These are phyloP conservation scores for Anadara kagoshimensis DNA, from an alignment of 1,140 invertebrate genomes.

Conservation along the genomic window DNA sequence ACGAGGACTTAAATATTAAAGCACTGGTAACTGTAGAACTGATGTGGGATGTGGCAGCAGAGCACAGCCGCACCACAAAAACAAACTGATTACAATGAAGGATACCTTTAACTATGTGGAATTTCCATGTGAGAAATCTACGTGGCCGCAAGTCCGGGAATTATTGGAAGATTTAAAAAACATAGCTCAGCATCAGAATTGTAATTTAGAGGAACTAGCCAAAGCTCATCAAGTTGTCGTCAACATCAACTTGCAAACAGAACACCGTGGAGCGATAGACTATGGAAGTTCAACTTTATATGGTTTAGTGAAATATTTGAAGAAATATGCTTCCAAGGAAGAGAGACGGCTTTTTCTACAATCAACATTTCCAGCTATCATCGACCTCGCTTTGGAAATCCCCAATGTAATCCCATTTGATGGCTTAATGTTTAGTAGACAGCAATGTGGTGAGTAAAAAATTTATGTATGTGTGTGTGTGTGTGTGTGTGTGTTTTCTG, in stretches of 20 bases:
- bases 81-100: neutral
- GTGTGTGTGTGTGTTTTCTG: too few relatives aligned
- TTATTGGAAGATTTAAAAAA: constrained; percentile 22
- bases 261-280: neutral
- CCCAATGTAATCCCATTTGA: constrained; percentile 81
- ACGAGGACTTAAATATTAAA: too few relatives aligned
- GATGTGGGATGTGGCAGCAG: too few relatives aligned
- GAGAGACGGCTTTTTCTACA: constrained; percentile 81
- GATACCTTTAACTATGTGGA: neutral
- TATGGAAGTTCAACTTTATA: constrained; percentile 50
- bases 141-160: constrained; percentile 2
- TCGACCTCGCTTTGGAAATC: constrained; percentile 81
- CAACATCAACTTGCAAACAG: neutral
- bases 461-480: too few relatives aligned
- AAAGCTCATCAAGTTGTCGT: constrained; percentile 3
- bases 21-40: too few relatives aligned
- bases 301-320: constrained; percentile 80
- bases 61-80: too few relatives aligned
- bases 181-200: constrained; percentile 3
- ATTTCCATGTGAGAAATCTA: neutral
- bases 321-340: constrained; percentile 77
- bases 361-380: constrained; percentile 82
- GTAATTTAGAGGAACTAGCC: constrained; percentile 11
- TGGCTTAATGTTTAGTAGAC: constrained; percentile 84
- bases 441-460: constrained; percentile 82